Percentiles rank a stretch among this genome's conserved stretches.
phyloP scores from a whole-genome alignment of 2,888 invertebrate species.

The Thymelicus acteon region DNA sequence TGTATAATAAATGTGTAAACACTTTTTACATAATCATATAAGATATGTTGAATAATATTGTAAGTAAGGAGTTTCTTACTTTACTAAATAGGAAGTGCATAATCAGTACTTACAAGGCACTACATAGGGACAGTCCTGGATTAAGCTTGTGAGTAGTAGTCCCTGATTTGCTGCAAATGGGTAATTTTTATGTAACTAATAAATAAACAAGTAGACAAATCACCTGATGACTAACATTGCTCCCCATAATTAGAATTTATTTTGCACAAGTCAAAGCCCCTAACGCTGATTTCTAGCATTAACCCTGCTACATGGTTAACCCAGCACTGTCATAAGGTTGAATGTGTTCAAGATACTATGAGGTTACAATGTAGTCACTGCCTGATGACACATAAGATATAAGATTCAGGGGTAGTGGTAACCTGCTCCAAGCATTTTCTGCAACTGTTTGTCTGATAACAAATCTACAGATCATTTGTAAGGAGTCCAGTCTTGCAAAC shows the following conservation, averaged over 20 bases:
- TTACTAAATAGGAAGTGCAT: conserved; percentile 44
- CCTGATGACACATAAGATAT: conserved; percentile 73
- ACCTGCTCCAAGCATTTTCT: conserved; percentile 87
- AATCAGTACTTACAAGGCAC: conserved; percentile 58
- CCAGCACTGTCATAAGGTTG: not conserved
- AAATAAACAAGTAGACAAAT: too few species aligned
- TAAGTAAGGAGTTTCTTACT: conserved; percentile 47
- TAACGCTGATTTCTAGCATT: too few species aligned
- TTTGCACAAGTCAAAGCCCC: too few species aligned
- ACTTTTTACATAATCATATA: conserved; percentile 51
- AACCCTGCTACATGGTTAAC: not conserved
- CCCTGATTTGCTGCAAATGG: too few species aligned
- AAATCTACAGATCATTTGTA: conserved; percentile 91
- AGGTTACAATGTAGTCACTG: conserved; percentile 80
- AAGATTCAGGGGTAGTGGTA: conserved; percentile 86
- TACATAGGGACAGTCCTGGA: conserved; percentile 39
- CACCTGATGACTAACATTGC: too few species aligned
- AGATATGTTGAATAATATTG: conserved; percentile 43
- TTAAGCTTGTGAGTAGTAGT: too few species aligned
- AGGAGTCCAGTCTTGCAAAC: conserved; percentile 87
- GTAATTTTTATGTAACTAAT: too few species aligned
- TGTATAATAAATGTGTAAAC: conserved; percentile 70
- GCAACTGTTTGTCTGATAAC: conserved; percentile 89
- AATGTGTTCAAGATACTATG: conserved; percentile 52
- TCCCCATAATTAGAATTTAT: too few species aligned